A percentile compares a stretch with the other conserved stretches of the same genome.
Conservation (phyloP, 2,888 invertebrate species). For the Tipula helvola region DNA sequence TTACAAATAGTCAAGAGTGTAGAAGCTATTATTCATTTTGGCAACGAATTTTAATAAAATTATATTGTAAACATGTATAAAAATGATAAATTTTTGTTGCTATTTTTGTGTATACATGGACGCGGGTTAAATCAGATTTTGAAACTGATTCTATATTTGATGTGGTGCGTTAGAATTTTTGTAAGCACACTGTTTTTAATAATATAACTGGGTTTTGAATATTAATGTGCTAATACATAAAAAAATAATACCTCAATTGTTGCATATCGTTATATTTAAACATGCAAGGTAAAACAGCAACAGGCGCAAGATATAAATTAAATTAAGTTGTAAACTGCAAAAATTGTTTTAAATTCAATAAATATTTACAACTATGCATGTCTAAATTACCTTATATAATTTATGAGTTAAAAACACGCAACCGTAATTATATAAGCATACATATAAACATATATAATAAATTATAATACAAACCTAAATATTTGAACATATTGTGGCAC, state of each 20-base stretch:
- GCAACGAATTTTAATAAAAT: not conserved
- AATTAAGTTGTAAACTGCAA: not conserved
- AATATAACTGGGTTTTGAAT: no score
- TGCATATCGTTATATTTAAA: no score
- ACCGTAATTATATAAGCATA: not conserved
- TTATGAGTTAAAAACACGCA: not conserved
- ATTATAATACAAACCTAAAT: constrained; percentile 42
- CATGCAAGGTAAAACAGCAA: not conserved
- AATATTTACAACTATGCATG: not conserved
- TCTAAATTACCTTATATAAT: not conserved
- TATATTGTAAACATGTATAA: not conserved
- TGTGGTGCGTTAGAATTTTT: no score
- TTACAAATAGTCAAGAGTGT: not conserved
- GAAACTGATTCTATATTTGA: no score
- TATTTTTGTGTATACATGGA: no score
- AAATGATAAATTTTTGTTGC: not conserved
- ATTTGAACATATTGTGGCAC: constrained; percentile 98
- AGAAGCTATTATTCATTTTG: not conserved
- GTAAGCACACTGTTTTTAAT: no score
- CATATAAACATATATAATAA: no score
- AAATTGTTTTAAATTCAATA: not conserved
- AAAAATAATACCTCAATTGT: no score
- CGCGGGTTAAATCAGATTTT: no score
- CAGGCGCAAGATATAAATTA: not conserved
- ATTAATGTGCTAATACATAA: not conserved